Evolutionary conservation across 1,140 invertebrate genomes (phyloP).

Genomic region (Drosophila melanogaster): Release_6_plus_ISO1_MT NT_037436.4:15843501-15844000

Average conservation of each 20-base stretch:
- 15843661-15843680: slow-evolving; percentile 7
- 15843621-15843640: slow-evolving; percentile 17
- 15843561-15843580: not conserved
- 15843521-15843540: slow-evolving; percentile 26
- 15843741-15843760: slow-evolving; percentile 83
- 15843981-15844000: slow-evolving; percentile 68
- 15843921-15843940: slow-evolving; percentile 30
- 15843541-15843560: slow-evolving; percentile 10
- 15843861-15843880: slow-evolving; percentile 73
- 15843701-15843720: slow-evolving; percentile 77
- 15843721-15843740: slow-evolving; percentile 84
- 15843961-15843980: slow-evolving; percentile 23
- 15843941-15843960: slow-evolving; percentile 39
- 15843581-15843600: slow-evolving; percentile 6
- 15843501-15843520: not conserved
- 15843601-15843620: not conserved
- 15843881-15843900: slow-evolving; percentile 67
- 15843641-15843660: not conserved
- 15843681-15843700: slow-evolving; percentile 43
- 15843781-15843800: slow-evolving; percentile 34
- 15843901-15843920: slow-evolving; percentile 42
- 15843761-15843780: slow-evolving; percentile 74
- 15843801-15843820: slow-evolving; percentile 17
- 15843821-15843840: slow-evolving; percentile 52
- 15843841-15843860: slow-evolving; percentile 32